Evolutionary conservation across 2,797 vertebrate genomes (phyloP), one percentile per base, ranked within the genome.

Genomic region (Setipinna tenuifilis): DNA sequence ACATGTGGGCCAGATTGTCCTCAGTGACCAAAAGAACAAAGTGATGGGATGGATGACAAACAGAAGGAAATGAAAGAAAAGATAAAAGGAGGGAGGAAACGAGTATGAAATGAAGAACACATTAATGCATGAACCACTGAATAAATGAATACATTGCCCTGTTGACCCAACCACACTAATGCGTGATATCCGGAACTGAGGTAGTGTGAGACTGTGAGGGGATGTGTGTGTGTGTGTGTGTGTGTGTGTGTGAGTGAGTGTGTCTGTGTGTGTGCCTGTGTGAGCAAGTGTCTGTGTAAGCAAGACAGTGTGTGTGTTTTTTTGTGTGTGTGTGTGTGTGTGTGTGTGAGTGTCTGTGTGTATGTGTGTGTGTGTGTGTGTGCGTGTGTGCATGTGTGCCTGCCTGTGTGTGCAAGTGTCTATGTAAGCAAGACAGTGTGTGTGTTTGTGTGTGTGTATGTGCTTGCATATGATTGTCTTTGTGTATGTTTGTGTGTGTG

Each of bases 31-130:
- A 78, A 78, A 44, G 31, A 78, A 78, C 71, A 78, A 78, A 78
- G 35, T 31, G 31, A 10, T 41, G 31, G 19, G 5, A 71, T 35
- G 4, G 35, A 78, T 86, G 86, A 85, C 44, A 58, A 50, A 46
- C 82, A 86, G 84, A 59, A 82, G 83, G 21, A 0, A 10, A 84
- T 10, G 54, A 83, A 85, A 23, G 54, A 25, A 46, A 23, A 11
- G 31, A 6, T 80, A 14, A 87, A 31, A 31, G 82, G 46, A 28
- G 6, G 85, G 48, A 61, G 46, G 16, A 62, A 25, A 17, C 46
- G 25, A 78, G 31, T 44, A 44, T 21, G 35, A 78, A 78, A 78
- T 41, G 71, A 21, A 75, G 65, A 65, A 65, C 3, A 25, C 62
- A 65, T 25, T 31, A 71, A 78, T 78, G 35, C 19, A 44, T 78